Base-by-base conservation (phyloP, 2,797 vertebrate species). In the Chrysocyon brachyurus region DNA sequence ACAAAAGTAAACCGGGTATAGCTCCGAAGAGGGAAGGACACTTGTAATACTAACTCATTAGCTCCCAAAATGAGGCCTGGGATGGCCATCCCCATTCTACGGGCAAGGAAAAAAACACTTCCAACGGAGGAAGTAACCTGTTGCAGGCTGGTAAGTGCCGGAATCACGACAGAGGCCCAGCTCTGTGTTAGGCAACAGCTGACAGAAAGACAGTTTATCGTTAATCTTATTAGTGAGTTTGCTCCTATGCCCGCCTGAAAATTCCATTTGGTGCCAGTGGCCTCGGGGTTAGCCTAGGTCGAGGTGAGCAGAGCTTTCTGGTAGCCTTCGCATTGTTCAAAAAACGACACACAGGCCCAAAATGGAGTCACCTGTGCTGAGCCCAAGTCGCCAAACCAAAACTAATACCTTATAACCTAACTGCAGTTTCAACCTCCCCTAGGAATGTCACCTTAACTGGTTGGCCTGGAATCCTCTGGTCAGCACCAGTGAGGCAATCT, bases 201-300 rank as follows among this genome's bases (percentile, higher is more conserved):
- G 84, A 61, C 19, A 72, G 78, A 92, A 91, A 81, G 89, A 46
- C 36, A 73, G 85, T 73, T 61, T 52, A 49, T 68, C 70, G 11
- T 63, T 66, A 31, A 70, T 94, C 33, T 93, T 73, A 63, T 82
- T 78, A 54, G 52, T 56, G 36, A 77, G 87, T 97, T 88, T 75
- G 49, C 15, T 68, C 68, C 64, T 40, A 2, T 52, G 56, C 36
- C 22, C n/a, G 14, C 64, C 10, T 56, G 88, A 33, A 68, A 52
- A 90, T 68, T 90, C 86, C 12, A 40, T 21, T 22, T 75, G 63
- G 59, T 31, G 19, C 36, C 77, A 26, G 16, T 24, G 72, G 64
- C 78, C 17, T 88, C 9, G 8, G 59, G 52, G 77, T 90, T 40
- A 72, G 16, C 33, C 57, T 0, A 28, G 72, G 61, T 70, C 75